A percentile compares a stretch with the other conserved stretches of the same genome.
Evolutionary conservation across 2,888 invertebrate genomes (phyloP).

Genomic region (Bugula neritina): DNA sequence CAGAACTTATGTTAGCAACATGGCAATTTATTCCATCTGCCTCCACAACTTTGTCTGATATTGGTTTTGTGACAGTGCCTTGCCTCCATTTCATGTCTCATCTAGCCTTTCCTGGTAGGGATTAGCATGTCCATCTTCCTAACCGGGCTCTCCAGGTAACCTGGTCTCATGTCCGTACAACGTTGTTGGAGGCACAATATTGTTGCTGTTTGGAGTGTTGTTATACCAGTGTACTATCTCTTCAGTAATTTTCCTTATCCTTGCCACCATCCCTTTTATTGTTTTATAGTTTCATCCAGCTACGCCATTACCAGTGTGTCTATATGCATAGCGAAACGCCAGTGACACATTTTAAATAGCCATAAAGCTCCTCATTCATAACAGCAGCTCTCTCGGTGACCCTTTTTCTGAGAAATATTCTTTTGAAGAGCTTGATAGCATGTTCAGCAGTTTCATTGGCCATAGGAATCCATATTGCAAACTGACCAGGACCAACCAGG

Average conservation of each 20-base stretch:
- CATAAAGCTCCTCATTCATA: background rate
- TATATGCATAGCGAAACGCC: background rate
- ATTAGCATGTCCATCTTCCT: background rate
- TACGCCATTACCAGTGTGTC: background rate
- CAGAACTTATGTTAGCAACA: background rate
- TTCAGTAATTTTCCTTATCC: no score
- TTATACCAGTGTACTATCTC: no score
- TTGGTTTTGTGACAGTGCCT: no score
- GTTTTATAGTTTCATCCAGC: background rate
- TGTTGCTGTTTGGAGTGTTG: no score
- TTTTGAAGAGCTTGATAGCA: background rate
- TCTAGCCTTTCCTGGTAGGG: background rate
- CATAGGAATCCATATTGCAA: constrained; percentile 1
- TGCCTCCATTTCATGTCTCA: background rate
- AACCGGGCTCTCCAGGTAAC: background rate
- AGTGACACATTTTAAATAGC: background rate
- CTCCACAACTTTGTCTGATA: background rate
- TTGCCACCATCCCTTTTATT: no score
- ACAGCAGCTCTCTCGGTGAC: no score
- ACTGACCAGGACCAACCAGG: background rate
- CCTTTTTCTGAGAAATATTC: background rate
- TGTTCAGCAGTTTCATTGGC: background rate
- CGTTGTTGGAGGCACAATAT: background rate
- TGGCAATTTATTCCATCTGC: background rate
- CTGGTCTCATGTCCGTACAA: background rate